These are phyloP conservation scores for Orcinus orca DNA, from an alignment of 2,113 vertebrate species.

Conservation along the genomic window DNA sequence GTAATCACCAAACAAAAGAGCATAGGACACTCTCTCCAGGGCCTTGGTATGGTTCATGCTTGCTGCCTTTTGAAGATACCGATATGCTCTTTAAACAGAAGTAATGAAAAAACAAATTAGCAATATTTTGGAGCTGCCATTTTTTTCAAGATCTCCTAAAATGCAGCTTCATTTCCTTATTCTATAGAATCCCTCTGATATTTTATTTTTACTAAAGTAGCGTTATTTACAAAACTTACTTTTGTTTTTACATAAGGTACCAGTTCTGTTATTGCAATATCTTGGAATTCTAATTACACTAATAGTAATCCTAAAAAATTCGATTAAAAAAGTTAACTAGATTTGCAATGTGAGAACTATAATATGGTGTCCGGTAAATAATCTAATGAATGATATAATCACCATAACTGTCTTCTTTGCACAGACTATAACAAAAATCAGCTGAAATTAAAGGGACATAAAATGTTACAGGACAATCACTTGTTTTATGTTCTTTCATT, in stretches of 20 bases:
- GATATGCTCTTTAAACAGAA: conserved; percentile 88
- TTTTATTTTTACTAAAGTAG: conserved; percentile 4
- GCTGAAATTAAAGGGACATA: background rate
- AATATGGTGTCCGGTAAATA: background rate
- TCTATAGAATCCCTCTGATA: background rate
- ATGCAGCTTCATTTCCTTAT: background rate
- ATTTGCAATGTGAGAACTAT: background rate
- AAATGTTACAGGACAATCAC: background rate
- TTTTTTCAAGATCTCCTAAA: conserved; percentile 21
- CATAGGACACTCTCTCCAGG: conserved; percentile 96
- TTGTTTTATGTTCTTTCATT: conserved; percentile 12
- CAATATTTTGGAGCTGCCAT: conserved; percentile 25
- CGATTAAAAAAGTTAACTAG: background rate
- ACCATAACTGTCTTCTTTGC: background rate
- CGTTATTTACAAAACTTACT: conserved; percentile 6
- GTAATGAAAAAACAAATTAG: conserved; percentile 46
- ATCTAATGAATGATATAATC: background rate
- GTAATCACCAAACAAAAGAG: conserved; percentile 96
- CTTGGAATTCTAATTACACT: background rate
- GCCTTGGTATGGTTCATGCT: conserved; percentile 94
- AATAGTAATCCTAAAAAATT: background rate
- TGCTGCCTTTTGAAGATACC: conserved; percentile 92
- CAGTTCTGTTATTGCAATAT: background rate
- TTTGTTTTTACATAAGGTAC: background rate
- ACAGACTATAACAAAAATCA: background rate